These are phyloP conservation scores for Cranoglanis bouderius DNA, from an alignment of 2,113 vertebrate species.

Conservation along the genomic window DNA sequence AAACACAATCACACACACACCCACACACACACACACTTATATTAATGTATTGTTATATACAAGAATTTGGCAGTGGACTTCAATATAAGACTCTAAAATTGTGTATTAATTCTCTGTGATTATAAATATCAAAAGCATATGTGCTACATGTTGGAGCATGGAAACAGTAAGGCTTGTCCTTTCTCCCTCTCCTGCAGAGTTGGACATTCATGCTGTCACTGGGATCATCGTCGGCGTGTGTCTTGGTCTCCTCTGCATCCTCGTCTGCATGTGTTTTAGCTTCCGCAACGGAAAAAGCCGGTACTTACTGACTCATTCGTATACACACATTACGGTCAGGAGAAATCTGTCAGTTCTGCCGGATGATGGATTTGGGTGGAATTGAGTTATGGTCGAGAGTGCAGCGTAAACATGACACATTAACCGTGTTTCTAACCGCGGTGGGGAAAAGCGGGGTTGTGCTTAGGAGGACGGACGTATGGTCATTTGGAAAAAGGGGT, in stretches of 20 bases:
- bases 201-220: slow-evolving; percentile 91
- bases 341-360: not conserved
- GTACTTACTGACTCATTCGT: slow-evolving; percentile 64
- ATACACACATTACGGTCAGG: not conserved
- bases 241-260: slow-evolving; percentile 90
- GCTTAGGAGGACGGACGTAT: not conserved
- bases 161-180: not conserved
- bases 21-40: not conserved
- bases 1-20: slow-evolving; percentile 2
- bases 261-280: slow-evolving; percentile 94
- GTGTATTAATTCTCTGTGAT: not conserved
- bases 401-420: not conserved
- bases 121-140: not conserved
- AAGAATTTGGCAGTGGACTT: too few relatives aligned
- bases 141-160: not conserved
- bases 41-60: too few relatives aligned
- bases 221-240: slow-evolving; percentile 96
- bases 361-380: not conserved
- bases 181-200: slow-evolving; percentile 61
- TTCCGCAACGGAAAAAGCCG: slow-evolving; percentile 85
- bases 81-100: not conserved
- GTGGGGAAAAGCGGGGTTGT: not conserved
- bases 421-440: not conserved
- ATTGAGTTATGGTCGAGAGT: not conserved
- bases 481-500: too few relatives aligned